Evolutionary conservation across 1,140 invertebrate genomes (phyloP).

Genomic region (Diorhabda carinulata): DNA sequence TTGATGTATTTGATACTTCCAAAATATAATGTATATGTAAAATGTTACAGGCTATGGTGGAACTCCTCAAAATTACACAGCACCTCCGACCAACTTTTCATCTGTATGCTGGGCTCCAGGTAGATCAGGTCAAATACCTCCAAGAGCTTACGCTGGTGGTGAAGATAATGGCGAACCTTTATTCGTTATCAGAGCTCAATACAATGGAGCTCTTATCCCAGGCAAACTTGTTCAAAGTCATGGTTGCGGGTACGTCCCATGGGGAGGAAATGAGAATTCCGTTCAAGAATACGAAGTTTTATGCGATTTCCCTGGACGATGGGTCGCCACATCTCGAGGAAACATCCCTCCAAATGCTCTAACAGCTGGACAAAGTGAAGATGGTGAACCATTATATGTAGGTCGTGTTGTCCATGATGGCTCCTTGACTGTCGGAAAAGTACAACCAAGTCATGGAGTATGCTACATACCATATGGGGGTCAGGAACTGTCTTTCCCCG

Average conservation of each 20-base stretch:
- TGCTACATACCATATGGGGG: conserved; percentile 72
- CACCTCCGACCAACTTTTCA: conserved; percentile 13
- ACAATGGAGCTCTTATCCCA: conserved; percentile 68
- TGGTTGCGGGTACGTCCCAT: conserved; percentile 69
- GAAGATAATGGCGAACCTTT: conserved; percentile 67
- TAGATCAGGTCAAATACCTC: conserved; percentile 61
- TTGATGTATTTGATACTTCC: too few species aligned
- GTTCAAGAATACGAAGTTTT: conserved; percentile 70
- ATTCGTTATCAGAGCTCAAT: conserved; percentile 61
- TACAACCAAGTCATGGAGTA: conserved; percentile 66
- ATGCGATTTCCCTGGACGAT: conserved; percentile 43
- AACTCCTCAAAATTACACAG: conserved; percentile 27
- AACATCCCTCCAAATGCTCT: conserved; percentile 68
- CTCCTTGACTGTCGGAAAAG: conserved; percentile 65
- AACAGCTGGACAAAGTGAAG: conserved; percentile 67
- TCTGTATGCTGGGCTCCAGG: conserved; percentile 62
- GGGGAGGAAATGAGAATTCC: conserved; percentile 73
- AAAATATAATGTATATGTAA: too few species aligned
- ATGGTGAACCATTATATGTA: conserved; percentile 69
- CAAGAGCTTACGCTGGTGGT: conserved; percentile 68
- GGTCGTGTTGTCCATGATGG: conserved; percentile 66
- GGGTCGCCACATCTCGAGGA: conserved; percentile 50
- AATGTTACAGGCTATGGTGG: neutral
- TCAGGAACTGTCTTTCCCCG: conserved; percentile 64
- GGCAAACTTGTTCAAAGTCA: conserved; percentile 73